Conservation (phyloP, 1,140 invertebrate genomes). For the Homarus americanus region DNA sequence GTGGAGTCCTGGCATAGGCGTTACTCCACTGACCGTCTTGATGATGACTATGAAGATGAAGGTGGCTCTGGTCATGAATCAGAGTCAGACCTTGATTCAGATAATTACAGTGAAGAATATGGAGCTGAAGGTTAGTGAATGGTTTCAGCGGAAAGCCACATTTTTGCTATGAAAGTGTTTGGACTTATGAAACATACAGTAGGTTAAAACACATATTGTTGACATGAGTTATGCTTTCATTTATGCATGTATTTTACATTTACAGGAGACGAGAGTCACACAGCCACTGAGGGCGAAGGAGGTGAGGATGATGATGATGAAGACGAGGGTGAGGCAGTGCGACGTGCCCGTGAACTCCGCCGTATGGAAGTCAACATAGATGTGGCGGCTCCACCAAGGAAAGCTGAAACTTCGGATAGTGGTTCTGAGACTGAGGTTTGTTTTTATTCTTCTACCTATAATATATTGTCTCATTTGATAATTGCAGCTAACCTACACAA, state of each 20-base stretch:
- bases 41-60: constrained; percentile 78
- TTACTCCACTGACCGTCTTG: constrained; percentile 80
- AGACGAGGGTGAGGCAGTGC: constrained; percentile 80
- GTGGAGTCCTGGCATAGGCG: constrained; percentile 83
- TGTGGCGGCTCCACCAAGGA: constrained; percentile 81
- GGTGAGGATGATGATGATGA: constrained; percentile 71
- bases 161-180: too few relatives aligned
- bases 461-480: too few relatives aligned
- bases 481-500: too few relatives aligned
- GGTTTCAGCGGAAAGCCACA: neutral
- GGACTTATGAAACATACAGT: too few relatives aligned
- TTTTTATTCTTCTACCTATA: constrained; percentile 51
- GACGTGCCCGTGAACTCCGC: constrained; percentile 82
- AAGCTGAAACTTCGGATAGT: constrained; percentile 80
- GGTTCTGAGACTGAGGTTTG: constrained; percentile 87
- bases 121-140: constrained; percentile 82
- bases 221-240: too few relatives aligned
- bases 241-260: neutral
- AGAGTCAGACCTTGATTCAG: constrained; percentile 82
- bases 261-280: constrained; percentile 85
- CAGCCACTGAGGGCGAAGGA: constrained; percentile 85
- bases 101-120: constrained; percentile 82
- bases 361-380: constrained; percentile 85
- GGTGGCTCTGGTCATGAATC: constrained; percentile 58
- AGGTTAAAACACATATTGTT: too few relatives aligned